Evolutionary conservation across 2,113 vertebrate species (phyloP), one percentile per base, ranked within the genome.

Genomic region (Pangasianodon gigas): DNA sequence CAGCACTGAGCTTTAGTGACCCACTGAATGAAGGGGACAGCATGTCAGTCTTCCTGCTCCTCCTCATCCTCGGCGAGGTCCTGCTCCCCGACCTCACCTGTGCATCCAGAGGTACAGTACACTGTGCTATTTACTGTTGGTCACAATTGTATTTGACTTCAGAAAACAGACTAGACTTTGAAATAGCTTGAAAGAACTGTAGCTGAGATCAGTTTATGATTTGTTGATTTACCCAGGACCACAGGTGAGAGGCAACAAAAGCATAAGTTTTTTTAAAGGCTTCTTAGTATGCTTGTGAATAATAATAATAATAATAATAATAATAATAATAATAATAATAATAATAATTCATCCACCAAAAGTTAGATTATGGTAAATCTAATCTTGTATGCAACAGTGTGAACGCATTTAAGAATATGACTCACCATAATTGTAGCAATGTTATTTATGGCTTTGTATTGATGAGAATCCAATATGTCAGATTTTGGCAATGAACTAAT

Each of bases 11-110:
- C 58, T 62, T 56, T 65, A 52, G 19, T 85, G 44, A 81, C 29
- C 75, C 83, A 82, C 85, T 81, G 71, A 90, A 58, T 56, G 24
- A 88, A 86, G 52, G 52, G 67, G 54, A 74, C 85, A 86, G 62
- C 80, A 92, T 92, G 91, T 80, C 67, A 85, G 65, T 16, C 79
- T 90, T 85, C 52, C 81, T 92, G 75, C 67, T 87, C 84, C 19
- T 89, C 46, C 65, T 90, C 81, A 88, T 91, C 89, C 60, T 89
- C 86, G 62, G 65, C 24, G 77, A 88, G 82, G 79, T 91, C 85
- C 46, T 92, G 69, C 69, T 90, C 41, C 82, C 90, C 52, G 87
- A 48, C 77, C 37, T 86, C 58, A 90, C 37, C 81, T 92, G 62
- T 9, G 62, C 88, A 85, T 85, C 44, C 80, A 69, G 56, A 92